Evolutionary conservation across 2,888 invertebrate species (phyloP), one percentile per base, ranked within the genome.

Genomic region (Drosophila nr. fundita): DNA sequence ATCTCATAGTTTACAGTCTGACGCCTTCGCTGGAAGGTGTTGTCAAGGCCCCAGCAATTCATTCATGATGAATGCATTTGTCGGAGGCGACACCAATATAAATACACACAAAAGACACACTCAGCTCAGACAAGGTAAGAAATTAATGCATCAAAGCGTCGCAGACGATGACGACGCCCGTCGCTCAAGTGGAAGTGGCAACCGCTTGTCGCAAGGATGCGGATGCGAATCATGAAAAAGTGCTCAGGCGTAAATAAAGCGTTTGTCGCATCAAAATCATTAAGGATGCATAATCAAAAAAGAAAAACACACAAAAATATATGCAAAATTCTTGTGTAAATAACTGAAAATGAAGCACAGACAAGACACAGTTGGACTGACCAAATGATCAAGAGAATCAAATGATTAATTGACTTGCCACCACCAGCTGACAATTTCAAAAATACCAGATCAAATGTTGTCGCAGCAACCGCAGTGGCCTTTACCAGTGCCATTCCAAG

Each of bases 1-100:
- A 85, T 91, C 89, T 87, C 66, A 74, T 79, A 83, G 81, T 91
- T 91, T 82, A 91, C 91, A 91, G 90, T 91, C 92, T 85, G 87
- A 90, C 91, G 91, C 91, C 83, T 86, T 72, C 59, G 52, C 34
- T 70, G 34, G 48, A 30, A 58, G 61, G 49, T 50, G 65, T 67
- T 59, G 65, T 68, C 52, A 45, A 36, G 74, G 59, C 72, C 11
- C 36, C 52, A 63, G 76, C 73, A 68, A 80, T 76, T 85, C 83
- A 88, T 81, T 87, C 85, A 78, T 87, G 88, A 87, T 89, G 83
- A 72, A 89, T 87, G 86, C 85, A 84, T 77, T 69, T 63, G 67
- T 62, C 66, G 63, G 63, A 58, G 59, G 69, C 73, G 64, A 68
- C 66, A 65, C 63, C 60, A 53, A 61, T 42, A 54, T 21, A 32